Conservation (phyloP, 2,113 vertebrate genomes). For the Pollimyrus isidori region DNA sequence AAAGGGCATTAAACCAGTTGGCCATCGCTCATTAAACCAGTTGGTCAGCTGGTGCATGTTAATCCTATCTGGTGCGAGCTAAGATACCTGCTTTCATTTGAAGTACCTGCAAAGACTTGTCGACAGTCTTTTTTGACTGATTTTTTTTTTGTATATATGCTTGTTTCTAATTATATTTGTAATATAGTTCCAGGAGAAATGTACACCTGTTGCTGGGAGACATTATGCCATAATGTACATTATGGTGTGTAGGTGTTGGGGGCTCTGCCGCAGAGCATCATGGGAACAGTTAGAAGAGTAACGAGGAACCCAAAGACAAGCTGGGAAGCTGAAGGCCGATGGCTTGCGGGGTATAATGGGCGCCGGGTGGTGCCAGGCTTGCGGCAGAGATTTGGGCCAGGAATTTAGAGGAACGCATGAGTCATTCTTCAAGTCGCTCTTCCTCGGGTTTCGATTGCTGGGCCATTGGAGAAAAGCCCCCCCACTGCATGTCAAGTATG, state of each 20-base stretch:
- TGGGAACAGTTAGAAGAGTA: neutral
- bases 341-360: neutral
- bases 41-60: neutral
- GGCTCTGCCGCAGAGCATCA: neutral
- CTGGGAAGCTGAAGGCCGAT: neutral
- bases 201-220: slow-evolving; percentile 10
- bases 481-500: neutral
- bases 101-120: neutral
- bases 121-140: neutral
- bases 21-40: slow-evolving; percentile 3
- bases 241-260: neutral
- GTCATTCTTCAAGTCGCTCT: neutral
- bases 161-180: neutral
- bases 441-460: neutral
- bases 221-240: neutral
- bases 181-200: neutral
- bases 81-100: neutral
- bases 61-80: neutral
- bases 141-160: neutral
- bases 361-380: neutral
- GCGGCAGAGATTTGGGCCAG: neutral
- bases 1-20: neutral
- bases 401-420: neutral
- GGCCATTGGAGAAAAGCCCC: neutral
- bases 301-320: neutral